Conservation (phyloP, 2,797 vertebrate species). For the Hydrophis major region DNA sequence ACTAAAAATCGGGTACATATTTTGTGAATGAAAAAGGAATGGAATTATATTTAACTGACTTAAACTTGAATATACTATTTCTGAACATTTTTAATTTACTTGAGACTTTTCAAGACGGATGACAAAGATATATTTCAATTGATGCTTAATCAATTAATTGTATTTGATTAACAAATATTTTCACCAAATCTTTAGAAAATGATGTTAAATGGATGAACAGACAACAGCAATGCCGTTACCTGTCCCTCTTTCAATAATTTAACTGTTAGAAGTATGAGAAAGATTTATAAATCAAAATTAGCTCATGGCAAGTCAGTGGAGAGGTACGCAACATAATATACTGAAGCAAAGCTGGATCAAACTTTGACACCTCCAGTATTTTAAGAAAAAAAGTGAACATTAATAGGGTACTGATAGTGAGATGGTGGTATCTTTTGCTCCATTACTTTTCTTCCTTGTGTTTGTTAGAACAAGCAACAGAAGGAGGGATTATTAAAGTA, state of each 20-base stretch:
- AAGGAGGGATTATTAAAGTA: neutral
- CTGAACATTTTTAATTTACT: neutral
- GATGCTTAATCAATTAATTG: neutral
- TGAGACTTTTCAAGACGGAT: neutral
- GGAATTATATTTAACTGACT: neutral
- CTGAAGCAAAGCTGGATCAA: conserved; percentile 39
- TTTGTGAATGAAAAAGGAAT: neutral
- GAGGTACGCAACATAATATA: conserved; percentile 6
- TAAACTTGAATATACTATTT: neutral
- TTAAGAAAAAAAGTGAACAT: conserved; percentile 43
- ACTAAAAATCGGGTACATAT: neutral
- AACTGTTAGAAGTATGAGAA: conserved; percentile 37
- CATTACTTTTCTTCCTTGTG: conserved; percentile 7
- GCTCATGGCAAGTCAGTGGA: conserved; percentile 16
- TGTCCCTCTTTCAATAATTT: neutral
- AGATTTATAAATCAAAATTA: conserved; percentile 47
- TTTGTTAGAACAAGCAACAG: conserved; percentile 22
- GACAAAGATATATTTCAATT: neutral
- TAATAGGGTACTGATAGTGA: conserved; percentile 29
- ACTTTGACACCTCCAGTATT: conserved; percentile 41
- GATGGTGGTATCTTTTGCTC: conserved; percentile 26
- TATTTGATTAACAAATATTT: neutral
- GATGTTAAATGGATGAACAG: neutral
- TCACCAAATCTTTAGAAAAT: neutral
- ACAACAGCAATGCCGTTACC: neutral